Conservation (phyloP, 2,888 invertebrate species). For the Andrena chrysosceles region DNA sequence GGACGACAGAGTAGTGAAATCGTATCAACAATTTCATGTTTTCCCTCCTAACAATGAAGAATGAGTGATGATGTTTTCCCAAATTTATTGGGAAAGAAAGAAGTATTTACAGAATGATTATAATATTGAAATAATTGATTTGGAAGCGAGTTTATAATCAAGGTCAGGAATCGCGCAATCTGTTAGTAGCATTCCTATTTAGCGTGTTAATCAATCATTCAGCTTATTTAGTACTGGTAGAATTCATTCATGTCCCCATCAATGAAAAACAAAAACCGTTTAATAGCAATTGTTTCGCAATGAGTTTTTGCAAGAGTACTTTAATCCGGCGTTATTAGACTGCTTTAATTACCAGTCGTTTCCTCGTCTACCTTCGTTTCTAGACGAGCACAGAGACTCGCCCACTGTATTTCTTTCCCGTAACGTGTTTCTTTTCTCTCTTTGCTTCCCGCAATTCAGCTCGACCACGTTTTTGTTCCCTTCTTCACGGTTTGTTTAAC, state of each 20-base stretch:
- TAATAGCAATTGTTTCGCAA: conserved; percentile 11
- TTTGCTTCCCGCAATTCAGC: conserved; percentile 7
- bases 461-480: conserved; percentile 33
- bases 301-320: conserved; percentile 13
- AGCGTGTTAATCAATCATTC: background rate
- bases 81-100: too few relatives aligned
- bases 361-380: background rate
- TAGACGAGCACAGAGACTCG: background rate
- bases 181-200: too few relatives aligned
- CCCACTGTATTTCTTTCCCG: background rate
- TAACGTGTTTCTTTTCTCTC: conserved; percentile 13
- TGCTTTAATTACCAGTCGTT: conserved; percentile 18
- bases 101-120: too few relatives aligned
- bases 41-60: too few relatives aligned
- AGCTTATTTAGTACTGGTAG: background rate
- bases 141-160: too few relatives aligned
- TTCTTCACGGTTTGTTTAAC: conserved; percentile 58
- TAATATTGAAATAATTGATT: too few relatives aligned
- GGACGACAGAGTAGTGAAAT: too few relatives aligned
- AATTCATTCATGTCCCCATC: background rate
- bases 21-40: too few relatives aligned
- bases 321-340: conserved; percentile 7
- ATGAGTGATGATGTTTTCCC: too few relatives aligned
- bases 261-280: conserved; percentile 1
- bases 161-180: too few relatives aligned